phyloP scores from a whole-genome alignment of 2,113 vertebrate species.

The Egretta garzetta region DNA sequence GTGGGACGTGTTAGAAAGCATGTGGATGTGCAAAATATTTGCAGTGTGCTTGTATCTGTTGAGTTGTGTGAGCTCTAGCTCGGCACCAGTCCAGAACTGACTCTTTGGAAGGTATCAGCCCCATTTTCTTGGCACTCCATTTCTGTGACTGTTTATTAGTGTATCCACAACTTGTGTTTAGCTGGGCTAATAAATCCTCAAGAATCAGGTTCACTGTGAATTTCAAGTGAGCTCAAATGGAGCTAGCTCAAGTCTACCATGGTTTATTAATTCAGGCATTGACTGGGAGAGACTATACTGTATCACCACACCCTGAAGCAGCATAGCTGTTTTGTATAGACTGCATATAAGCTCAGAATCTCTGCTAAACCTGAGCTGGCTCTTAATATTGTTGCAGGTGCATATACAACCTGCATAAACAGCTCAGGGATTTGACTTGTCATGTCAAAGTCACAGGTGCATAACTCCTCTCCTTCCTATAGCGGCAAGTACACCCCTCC shows the following conservation, averaged over 20 bases:
- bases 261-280: constrained; percentile 16
- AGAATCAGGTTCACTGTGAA: not conserved
- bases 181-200: not conserved
- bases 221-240: not conserved
- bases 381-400: not conserved
- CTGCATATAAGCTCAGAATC: constrained; percentile 17
- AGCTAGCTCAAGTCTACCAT: not conserved
- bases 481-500: not conserved
- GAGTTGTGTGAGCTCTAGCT: not conserved
- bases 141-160: not conserved
- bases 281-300: not conserved
- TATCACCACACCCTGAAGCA: not conserved
- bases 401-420: not conserved
- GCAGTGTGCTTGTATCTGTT: not conserved
- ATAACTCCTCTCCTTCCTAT: not conserved
- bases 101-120: not conserved
- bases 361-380: not conserved
- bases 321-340: not conserved
- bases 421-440: not conserved
- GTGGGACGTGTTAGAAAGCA: not conserved
- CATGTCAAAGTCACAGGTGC: not conserved
- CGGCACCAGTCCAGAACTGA: not conserved
- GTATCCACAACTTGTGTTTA: not conserved
- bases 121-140: not conserved
- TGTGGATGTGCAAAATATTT: not conserved